phyloP scores from a whole-genome alignment of 1,140 invertebrate species.

The Ostrea denselamellosa region DNA sequence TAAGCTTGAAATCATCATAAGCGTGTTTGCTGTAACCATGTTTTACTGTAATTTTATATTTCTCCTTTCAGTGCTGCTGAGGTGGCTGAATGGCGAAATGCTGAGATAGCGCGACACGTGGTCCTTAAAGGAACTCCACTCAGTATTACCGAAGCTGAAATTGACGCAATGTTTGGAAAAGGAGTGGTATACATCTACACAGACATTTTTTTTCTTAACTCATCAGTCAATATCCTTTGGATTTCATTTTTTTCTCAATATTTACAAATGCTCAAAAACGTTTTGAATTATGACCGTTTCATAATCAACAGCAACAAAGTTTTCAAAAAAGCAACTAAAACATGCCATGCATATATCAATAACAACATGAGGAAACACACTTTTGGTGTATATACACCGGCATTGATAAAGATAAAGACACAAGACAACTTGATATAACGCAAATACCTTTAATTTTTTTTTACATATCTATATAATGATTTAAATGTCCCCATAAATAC shows the following conservation, averaged over 20 bases:
- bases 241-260: background rate
- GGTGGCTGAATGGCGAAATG: constrained; percentile 63
- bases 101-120: constrained; percentile 68
- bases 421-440: background rate
- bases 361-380: too few relatives aligned
- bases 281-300: too few relatives aligned
- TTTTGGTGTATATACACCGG: too few relatives aligned
- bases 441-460: background rate
- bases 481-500: background rate
- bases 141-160: constrained; percentile 95
- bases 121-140: constrained; percentile 82
- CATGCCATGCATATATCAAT: too few relatives aligned
- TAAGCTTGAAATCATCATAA: too few relatives aligned
- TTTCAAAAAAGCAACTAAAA: too few relatives aligned
- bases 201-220: background rate
- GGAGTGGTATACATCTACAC: constrained; percentile 60
- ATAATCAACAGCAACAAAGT: too few relatives aligned
- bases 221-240: too few relatives aligned
- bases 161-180: constrained; percentile 82
- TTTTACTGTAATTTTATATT: background rate
- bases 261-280: too few relatives aligned
- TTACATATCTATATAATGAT: background rate
- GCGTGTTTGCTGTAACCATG: too few relatives aligned
- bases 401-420: background rate
- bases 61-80: constrained; percentile 60